Percentiles rank a stretch among this genome's conserved stretches.
Conservation (phyloP, 2,797 vertebrate species). For the Agapornis canus region DNA sequence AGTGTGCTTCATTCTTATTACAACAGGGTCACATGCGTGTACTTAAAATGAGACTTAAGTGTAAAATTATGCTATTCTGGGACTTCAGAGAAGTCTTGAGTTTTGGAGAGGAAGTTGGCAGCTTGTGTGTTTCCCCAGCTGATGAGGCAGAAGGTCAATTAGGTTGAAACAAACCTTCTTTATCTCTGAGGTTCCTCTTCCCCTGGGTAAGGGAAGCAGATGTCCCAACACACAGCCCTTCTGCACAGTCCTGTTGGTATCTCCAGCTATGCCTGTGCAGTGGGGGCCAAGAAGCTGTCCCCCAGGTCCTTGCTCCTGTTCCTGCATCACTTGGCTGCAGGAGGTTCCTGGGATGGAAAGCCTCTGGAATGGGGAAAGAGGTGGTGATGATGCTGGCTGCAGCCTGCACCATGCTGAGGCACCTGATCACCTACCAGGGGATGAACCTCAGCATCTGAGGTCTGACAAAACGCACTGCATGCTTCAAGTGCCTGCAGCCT, state of each 20-base stretch:
- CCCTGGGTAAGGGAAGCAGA: neutral
- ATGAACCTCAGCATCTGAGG: neutral
- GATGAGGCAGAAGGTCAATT: neutral
- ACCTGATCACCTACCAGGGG: accelerated
- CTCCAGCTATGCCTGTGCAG: neutral
- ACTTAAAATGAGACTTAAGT: neutral
- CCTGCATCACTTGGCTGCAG: neutral
- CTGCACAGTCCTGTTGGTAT: neutral
- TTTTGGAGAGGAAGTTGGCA: neutral
- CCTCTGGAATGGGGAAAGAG: neutral
- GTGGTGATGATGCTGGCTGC: neutral
- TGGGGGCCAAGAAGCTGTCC: neutral
- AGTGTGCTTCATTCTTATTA: accelerated
- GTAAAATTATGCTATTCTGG: neutral
- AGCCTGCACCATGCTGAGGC: neutral
- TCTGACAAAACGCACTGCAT: neutral
- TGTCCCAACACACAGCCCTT: neutral
- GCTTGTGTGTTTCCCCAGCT: neutral
- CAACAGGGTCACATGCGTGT: accelerated
- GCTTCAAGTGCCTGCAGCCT: neutral
- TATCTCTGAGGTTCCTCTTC: neutral
- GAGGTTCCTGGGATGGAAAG: neutral
- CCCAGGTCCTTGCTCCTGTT: neutral
- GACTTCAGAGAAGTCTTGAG: neutral
- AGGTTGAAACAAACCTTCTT: neutral